Conservation (phyloP, 1,140 invertebrate genomes). For the Chelonus insularis region DNA sequence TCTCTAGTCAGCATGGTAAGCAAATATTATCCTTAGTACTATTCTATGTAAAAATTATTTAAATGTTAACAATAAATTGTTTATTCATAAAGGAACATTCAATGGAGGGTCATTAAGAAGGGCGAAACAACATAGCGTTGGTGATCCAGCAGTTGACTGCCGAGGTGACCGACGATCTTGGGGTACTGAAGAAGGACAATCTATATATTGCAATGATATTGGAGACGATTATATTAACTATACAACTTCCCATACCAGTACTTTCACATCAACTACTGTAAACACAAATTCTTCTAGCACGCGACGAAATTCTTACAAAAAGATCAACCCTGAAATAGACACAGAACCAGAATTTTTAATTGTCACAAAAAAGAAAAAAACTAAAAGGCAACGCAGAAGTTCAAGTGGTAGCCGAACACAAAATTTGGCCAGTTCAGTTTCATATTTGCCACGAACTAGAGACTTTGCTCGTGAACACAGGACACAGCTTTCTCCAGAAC, state of each 20-base stretch:
- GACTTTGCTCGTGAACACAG: constrained; percentile 53
- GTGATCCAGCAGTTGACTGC: constrained; percentile 52
- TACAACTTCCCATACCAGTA: too few species aligned
- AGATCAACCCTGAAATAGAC: constrained; percentile 50
- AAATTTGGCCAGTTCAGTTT: constrained; percentile 49
- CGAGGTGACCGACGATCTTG: constrained; percentile 64
- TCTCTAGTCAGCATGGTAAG: constrained; percentile 54
- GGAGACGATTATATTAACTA: constrained; percentile 47
- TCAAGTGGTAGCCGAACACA: constrained; percentile 54
- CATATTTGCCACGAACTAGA: constrained; percentile 50
- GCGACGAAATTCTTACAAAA: constrained; percentile 50
- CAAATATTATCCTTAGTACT: constrained; percentile 6
- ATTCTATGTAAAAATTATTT: constrained; percentile 9
- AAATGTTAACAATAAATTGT: too few species aligned
- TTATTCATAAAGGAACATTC: constrained; percentile 39
- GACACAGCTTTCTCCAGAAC: constrained; percentile 50
- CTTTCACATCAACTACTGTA: too few species aligned
- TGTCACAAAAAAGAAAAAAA: constrained; percentile 73
- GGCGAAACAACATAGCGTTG: constrained; percentile 51
- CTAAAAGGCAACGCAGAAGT: constrained; percentile 65
- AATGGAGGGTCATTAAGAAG: constrained; percentile 51
- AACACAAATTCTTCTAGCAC: constrained; percentile 23
- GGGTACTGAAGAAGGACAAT: constrained; percentile 65
- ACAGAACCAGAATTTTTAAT: constrained; percentile 68
- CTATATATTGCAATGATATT: constrained; percentile 57